phyloP scores from a whole-genome alignment of 2,797 vertebrate species.

The Peromyscus eremicus region DNA sequence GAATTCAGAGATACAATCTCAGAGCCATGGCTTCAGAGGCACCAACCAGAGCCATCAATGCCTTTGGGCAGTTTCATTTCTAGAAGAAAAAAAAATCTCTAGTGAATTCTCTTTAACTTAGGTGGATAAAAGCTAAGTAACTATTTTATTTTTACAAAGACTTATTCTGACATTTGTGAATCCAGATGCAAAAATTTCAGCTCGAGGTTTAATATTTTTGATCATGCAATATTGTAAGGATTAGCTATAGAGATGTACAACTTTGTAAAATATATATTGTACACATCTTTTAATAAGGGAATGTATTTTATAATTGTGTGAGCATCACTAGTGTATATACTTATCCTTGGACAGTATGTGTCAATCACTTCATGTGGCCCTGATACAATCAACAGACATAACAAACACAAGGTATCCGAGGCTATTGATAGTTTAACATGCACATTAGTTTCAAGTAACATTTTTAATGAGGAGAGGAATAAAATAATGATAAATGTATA shows the following conservation, averaged over 20 bases:
- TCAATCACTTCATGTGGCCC: neutral
- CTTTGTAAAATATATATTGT: neutral
- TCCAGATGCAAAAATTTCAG: neutral
- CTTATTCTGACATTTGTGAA: neutral
- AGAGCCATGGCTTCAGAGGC: neutral
- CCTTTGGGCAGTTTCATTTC: neutral
- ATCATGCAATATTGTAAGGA: neutral
- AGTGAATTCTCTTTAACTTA: neutral
- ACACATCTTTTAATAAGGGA: neutral
- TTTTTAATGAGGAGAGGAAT: neutral
- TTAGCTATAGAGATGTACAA: neutral
- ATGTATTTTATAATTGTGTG: neutral
- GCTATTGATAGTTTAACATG: neutral
- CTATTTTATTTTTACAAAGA: neutral
- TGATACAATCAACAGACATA: neutral
- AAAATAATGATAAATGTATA: neutral
- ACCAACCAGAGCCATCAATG: neutral
- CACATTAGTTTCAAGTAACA: neutral
- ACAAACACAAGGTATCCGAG: neutral
- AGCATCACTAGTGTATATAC: neutral
- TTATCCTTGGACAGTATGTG: neutral
- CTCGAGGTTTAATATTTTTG: neutral
- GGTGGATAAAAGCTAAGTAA: neutral
- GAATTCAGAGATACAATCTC: neutral
- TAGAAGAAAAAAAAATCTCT: neutral